These are phyloP conservation scores for Neoaliturus tenellus DNA, from an alignment of 2,888 invertebrate species.

Conservation along the genomic window DNA sequence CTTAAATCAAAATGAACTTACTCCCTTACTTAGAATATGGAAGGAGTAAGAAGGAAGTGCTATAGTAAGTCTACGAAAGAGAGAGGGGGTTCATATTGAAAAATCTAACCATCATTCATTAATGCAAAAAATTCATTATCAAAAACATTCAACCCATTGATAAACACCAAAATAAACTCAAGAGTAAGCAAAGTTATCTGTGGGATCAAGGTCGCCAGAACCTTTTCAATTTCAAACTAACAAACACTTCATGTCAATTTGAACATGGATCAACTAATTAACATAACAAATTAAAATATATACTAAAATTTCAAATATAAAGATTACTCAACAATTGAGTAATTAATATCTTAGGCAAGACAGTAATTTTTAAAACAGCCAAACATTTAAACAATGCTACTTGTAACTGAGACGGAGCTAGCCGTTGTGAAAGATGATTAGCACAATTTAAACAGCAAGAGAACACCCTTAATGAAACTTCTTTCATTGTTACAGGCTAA, in stretches of 20 bases:
- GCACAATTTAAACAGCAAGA: conserved; percentile 12
- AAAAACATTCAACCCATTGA: background rate
- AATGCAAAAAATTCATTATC: background rate
- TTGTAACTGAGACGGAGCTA: background rate
- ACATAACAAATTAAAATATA: too few species aligned
- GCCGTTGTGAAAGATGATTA: background rate
- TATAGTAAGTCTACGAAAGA: background rate
- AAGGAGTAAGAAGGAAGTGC: too few species aligned
- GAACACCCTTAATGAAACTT: background rate
- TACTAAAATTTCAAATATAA: too few species aligned
- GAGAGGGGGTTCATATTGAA: too few species aligned
- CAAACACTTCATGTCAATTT: too few species aligned
- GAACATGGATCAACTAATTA: too few species aligned
- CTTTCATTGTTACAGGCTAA: background rate
- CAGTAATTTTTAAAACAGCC: too few species aligned
- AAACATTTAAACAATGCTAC: background rate
- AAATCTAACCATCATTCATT: background rate
- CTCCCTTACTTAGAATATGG: too few species aligned
- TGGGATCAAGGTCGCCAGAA: background rate
- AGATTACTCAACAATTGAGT: too few species aligned
- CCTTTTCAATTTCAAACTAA: too few species aligned
- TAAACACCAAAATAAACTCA: background rate
- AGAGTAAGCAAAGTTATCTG: background rate
- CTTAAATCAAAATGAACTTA: too few species aligned
- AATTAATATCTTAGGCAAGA: too few species aligned